These are phyloP conservation scores for Scomber colias DNA, from an alignment of 2,113 vertebrate species.

Conservation along the genomic window DNA sequence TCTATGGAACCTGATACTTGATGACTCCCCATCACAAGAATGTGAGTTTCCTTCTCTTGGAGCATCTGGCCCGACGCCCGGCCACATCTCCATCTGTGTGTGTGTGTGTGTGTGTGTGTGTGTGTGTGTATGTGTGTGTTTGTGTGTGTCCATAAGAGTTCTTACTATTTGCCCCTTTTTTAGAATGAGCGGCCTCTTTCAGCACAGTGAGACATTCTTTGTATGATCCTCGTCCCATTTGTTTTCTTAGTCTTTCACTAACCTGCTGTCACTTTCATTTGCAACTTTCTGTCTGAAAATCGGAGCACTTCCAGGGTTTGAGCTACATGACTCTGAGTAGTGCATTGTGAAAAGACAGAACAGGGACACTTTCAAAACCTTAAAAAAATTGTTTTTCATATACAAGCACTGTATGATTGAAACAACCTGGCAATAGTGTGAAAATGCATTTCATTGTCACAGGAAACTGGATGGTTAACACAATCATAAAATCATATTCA, in stretches of 20 bases:
- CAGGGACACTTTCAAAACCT: not conserved
- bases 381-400: not conserved
- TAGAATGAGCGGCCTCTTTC: slow-evolving; percentile 76
- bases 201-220: slow-evolving; percentile 75
- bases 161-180: slow-evolving; percentile 87
- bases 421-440: not conserved
- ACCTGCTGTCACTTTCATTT: slow-evolving; percentile 51
- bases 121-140: slow-evolving; percentile 26
- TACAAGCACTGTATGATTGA: slow-evolving; percentile 5
- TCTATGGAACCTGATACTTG: slow-evolving; percentile 97
- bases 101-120: slow-evolving; percentile 55
- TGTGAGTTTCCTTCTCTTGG: slow-evolving; percentile 93
- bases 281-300: slow-evolving; percentile 5
- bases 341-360: not conserved
- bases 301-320: not conserved
- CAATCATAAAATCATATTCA: too few species aligned
- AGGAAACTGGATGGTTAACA: not conserved
- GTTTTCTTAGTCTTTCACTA: slow-evolving; percentile 46
- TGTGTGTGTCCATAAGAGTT: slow-evolving; percentile 44
- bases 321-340: not conserved
- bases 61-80: slow-evolving; percentile 85
- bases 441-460: not conserved
- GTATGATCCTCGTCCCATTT: slow-evolving; percentile 50
- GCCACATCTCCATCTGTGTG: slow-evolving; percentile 92
- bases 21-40: slow-evolving; percentile 98